Evolutionary conservation across 2,888 invertebrate species (phyloP), one percentile per base, ranked within the genome.

Genomic region (Latrodectus elegans): DNA sequence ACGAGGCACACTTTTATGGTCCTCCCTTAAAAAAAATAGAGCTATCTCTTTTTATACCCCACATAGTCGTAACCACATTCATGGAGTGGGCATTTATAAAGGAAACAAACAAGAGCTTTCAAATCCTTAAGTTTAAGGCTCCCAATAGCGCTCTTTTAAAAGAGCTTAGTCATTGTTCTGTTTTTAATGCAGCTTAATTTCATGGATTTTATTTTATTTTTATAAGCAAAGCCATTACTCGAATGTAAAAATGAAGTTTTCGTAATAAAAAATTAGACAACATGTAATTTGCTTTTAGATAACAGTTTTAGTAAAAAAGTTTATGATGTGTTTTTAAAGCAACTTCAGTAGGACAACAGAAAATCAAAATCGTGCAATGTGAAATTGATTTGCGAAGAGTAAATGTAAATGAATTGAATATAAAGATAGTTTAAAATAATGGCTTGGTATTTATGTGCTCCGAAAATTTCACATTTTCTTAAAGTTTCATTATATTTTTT

Each of bases 31-130:
- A 73, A 73, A 81, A 73, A 17, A 55, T 67, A 38, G 8, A 74
- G 26, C 74, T 68, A 55, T 70, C 74, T 22, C n/a, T 17, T 75
- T 82, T 82, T 75, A 82, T 82, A 68, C 67, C 52, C 67, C 51
- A 80, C 71, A 70, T 80, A 72, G 51, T 80, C 72, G 38, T 22
- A 26, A 26, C 55, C 72, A 26, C 72, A 51, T 71, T n/a, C 15
- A 72, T 60, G 49, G 71, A n/a, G 49, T 49, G 51, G 51, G 49
- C 72, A 38, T 72, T 78, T 80, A 68, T 22, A 49, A 22, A 22
- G 53, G 22, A 55, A 67, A 14, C 52, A 49, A 80, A 72, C 64
- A 80, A 52, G 51, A 22, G 51, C 55, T 55, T 72, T 80, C 49
- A 15, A 70, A 52, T 15, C n/a, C 53, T n/a, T 26, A 55, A 22